A percentile compares a stretch with the other conserved stretches of the same genome.
phyloP scores from a whole-genome alignment of 1,140 invertebrate genomes.

The Hydropsyche tenuis region DNA sequence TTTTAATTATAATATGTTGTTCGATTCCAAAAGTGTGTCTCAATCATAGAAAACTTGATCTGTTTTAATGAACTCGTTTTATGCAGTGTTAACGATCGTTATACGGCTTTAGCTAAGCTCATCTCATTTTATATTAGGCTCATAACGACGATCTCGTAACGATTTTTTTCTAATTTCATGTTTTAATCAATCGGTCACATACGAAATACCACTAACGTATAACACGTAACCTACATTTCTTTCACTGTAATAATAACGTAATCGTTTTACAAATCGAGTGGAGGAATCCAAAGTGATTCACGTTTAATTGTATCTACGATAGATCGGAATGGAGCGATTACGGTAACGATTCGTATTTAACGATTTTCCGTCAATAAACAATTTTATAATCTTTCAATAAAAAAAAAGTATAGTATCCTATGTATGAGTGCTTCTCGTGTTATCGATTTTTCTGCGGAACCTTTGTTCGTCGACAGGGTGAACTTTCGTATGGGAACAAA shows the following conservation, averaged over 20 bases:
- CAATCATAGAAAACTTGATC: background rate
- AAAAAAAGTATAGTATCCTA: too few species aligned
- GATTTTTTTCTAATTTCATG: constrained; percentile 17
- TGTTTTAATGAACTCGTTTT: constrained; percentile 12
- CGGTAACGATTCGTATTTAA: too few species aligned
- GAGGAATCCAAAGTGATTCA: too few species aligned
- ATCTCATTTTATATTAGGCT: background rate
- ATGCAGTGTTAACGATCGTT: background rate
- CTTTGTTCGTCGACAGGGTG: background rate
- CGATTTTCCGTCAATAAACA: too few species aligned
- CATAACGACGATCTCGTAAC: background rate
- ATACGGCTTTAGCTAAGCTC: background rate
- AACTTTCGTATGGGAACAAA: constrained; percentile 2
- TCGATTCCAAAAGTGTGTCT: too few species aligned
- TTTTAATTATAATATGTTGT: too few species aligned
- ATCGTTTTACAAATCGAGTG: too few species aligned
- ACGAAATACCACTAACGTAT: background rate
- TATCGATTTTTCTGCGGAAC: background rate
- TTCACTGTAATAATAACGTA: background rate
- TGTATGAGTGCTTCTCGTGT: background rate
- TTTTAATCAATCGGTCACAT: constrained; percentile 3
- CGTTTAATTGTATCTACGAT: too few species aligned
- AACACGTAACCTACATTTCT: background rate
- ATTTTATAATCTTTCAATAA: too few species aligned
- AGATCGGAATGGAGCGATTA: too few species aligned